Evolutionary conservation across 1,140 invertebrate genomes (phyloP).

Genomic region (Sesamia nonagrioides): DNA sequence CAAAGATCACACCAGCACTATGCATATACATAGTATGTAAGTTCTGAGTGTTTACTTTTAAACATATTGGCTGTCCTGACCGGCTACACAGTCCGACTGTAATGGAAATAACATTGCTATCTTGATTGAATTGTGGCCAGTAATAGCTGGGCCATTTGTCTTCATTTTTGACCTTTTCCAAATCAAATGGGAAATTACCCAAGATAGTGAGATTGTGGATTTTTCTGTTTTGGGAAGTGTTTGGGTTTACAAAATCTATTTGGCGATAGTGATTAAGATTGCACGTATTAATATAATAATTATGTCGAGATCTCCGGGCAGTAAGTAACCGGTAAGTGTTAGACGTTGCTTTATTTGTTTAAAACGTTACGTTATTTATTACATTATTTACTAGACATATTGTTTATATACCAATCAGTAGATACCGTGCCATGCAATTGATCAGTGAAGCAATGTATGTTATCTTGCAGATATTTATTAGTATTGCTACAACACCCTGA

Average conservation of each 20-base stretch:
- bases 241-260: neutral
- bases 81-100: neutral
- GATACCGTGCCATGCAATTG: neutral
- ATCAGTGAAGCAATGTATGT: conserved; percentile 10
- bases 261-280: conserved; percentile 10
- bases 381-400: conserved; percentile 9
- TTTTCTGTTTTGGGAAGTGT: neutral
- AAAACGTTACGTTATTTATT: neutral
- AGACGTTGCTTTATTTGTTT: conserved; percentile 16
- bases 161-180: conserved; percentile 25
- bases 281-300: neutral
- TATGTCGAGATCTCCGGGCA: neutral
- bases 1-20: conserved; percentile 14
- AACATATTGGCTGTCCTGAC: neutral
- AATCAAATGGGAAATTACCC: conserved; percentile 24
- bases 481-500: neutral
- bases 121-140: conserved; percentile 36
- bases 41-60: conserved; percentile 8
- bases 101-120: conserved; percentile 30
- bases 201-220: neutral
- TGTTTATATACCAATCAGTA: neutral
- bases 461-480: neutral
- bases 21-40: conserved; percentile 8
- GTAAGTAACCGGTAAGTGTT: conserved; percentile 15
- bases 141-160: conserved; percentile 26